phyloP scores from a whole-genome alignment of 2,797 vertebrate species.

The Xyrichtys novacula region DNA sequence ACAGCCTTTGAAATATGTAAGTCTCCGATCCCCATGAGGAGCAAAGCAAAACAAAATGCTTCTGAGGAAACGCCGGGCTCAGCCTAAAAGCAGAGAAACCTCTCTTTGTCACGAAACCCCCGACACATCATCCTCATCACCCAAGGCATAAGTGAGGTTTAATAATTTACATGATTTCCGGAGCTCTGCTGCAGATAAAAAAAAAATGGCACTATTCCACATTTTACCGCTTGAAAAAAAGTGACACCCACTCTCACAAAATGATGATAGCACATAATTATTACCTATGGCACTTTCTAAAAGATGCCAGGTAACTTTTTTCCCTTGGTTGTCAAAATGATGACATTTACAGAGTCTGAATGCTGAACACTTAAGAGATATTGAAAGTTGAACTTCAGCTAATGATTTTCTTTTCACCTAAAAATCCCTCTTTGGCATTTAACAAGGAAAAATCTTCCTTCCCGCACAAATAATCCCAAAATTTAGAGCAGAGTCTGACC shows the following conservation, averaged over 20 bases:
- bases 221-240: constrained; percentile 27
- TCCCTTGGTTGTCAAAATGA: constrained; percentile 41
- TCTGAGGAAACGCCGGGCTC: constrained; percentile 12
- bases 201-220: constrained; percentile 35
- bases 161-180: constrained; percentile 58
- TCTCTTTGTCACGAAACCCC: constrained; percentile 36
- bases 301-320: constrained; percentile 46
- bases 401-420: constrained; percentile 23
- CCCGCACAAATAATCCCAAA: constrained; percentile 3
- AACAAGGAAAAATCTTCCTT: constrained; percentile 2
- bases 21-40: constrained; percentile 14
- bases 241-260: constrained; percentile 58
- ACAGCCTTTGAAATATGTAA: constrained; percentile 28
- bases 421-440: constrained; percentile 34
- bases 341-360: constrained; percentile 61
- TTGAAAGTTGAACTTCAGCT: constrained; percentile 41
- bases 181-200: constrained; percentile 36
- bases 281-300: constrained; percentile 60
- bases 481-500: constrained; percentile 10
- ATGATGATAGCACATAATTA: constrained; percentile 65
- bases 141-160: constrained; percentile 40
- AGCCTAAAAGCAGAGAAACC: constrained; percentile 7
- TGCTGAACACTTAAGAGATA: constrained; percentile 30
- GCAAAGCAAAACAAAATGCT: constrained; percentile 38
- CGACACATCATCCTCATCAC: constrained; percentile 39